Evolutionary conservation across 2,797 vertebrate species (phyloP).

Genomic region (Pipistrellus nathusii): DNA sequence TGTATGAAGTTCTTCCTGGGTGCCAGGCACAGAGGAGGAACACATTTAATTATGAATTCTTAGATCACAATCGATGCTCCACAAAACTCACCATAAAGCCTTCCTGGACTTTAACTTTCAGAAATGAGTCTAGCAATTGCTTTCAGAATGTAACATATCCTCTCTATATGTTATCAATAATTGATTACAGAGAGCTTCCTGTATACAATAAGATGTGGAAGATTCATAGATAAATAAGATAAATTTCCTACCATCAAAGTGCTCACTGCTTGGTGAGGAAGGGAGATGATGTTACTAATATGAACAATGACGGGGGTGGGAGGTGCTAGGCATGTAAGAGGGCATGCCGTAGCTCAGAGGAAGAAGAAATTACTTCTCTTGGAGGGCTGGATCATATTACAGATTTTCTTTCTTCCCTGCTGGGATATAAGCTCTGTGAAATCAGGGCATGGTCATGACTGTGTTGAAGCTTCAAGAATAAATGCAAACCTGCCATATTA

Average conservation of each 20-base stretch:
- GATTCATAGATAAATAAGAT: neutral
- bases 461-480: neutral
- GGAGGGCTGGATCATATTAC: neutral
- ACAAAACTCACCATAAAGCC: neutral
- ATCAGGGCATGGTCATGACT: neutral
- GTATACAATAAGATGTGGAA: neutral
- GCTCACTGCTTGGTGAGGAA: neutral
- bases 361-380: neutral
- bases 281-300: neutral
- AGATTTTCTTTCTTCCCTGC: neutral
- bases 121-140: slow-evolving; percentile 26
- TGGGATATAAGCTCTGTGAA: neutral
- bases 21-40: neutral
- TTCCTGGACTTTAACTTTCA: slow-evolving; percentile 42
- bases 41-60: slow-evolving; percentile 40
- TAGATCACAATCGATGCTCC: neutral
- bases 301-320: neutral
- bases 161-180: neutral
- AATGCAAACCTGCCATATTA: neutral
- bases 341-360: neutral
- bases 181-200: neutral
- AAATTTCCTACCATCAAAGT: neutral
- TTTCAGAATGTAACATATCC: neutral
- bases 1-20: neutral
- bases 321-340: neutral